Evolutionary conservation across 2,113 vertebrate genomes (phyloP).

Genomic region (Argyrosomus japonicus): DNA sequence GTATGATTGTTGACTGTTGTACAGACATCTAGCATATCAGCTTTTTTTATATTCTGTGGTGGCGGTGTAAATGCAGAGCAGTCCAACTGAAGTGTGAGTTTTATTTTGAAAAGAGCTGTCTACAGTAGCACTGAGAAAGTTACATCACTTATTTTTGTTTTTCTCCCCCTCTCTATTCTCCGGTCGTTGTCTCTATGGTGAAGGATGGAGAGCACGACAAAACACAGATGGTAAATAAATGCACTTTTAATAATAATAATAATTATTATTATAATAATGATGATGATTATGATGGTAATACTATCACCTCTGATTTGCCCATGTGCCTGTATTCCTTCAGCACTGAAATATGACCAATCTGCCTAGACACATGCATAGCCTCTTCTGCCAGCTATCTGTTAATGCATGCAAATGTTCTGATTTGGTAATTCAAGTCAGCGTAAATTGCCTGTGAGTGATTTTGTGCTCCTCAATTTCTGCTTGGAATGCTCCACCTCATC

Average conservation of each 20-base stretch:
- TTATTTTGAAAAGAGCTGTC: slow-evolving; percentile 47
- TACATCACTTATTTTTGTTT: slow-evolving; percentile 80
- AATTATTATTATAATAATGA: neutral
- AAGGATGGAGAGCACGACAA: slow-evolving; percentile 88
- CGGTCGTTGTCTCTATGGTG: slow-evolving; percentile 81
- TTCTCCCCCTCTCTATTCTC: slow-evolving; percentile 76
- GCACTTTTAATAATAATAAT: slow-evolving; percentile 72
- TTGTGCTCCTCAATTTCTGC: slow-evolving; percentile 49
- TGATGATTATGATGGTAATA: slow-evolving; percentile 42
- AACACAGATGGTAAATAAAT: slow-evolving; percentile 87
- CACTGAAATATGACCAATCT: slow-evolving; percentile 59
- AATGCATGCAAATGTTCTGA: slow-evolving; percentile 72
- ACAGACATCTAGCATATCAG: neutral
- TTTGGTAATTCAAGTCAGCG: slow-evolving; percentile 55
- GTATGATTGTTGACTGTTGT: slow-evolving; percentile 7
- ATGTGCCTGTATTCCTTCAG: slow-evolving; percentile 53
- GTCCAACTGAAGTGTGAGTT: slow-evolving; percentile 43
- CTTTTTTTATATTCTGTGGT: slow-evolving; percentile 15
- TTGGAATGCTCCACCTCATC: slow-evolving; percentile 36
- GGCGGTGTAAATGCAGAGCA: slow-evolving; percentile 41
- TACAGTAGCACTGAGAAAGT: slow-evolving; percentile 63
- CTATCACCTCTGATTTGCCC: slow-evolving; percentile 57
- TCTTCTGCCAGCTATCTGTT: slow-evolving; percentile 60
- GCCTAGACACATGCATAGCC: slow-evolving; percentile 30
- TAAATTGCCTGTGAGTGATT: slow-evolving; percentile 58